Percentiles rank a stretch among this genome's conserved stretches.
Evolutionary conservation across 2,113 vertebrate species (phyloP).

Genomic region (Plectropomus leopardus): DNA sequence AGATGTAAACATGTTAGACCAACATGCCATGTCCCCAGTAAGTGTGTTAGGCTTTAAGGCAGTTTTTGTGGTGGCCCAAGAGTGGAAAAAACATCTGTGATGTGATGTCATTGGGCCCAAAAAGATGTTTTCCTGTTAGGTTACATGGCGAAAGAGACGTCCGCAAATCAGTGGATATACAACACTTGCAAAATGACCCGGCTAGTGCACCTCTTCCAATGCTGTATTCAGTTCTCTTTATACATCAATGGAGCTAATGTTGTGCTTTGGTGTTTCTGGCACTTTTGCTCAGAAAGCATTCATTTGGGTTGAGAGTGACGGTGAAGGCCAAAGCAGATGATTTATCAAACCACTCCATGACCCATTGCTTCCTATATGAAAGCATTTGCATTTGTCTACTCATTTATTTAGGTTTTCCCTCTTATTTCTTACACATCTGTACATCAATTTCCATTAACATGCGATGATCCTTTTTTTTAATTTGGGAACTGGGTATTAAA

Average conservation of each 20-base stretch:
- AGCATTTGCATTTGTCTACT: not conserved
- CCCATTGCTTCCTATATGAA: not conserved
- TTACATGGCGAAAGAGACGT: no score
- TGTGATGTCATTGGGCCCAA: no score
- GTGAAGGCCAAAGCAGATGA: not conserved
- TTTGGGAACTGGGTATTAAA: not conserved
- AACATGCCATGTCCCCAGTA: no score
- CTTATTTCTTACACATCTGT: not conserved
- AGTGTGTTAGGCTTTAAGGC: no score
- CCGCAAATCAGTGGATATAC: no score
- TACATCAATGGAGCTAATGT: not conserved
- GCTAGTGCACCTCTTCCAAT: no score
- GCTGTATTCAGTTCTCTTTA: no score
- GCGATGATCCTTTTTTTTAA: not conserved
- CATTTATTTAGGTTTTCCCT: not conserved
- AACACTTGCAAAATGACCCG: no score
- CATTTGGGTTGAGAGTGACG: not conserved
- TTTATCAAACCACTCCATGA: not conserved
- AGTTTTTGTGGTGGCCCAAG: no score
- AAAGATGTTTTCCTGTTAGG: no score
- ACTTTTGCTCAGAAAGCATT: not conserved
- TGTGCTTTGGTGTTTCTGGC: not conserved
- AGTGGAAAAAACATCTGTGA: no score
- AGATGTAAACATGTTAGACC: no score
- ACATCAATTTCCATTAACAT: not conserved